Evolutionary conservation across 2,888 invertebrate genomes (phyloP), one percentile per base, ranked within the genome.

Genomic region (Pammene aurita): DNA sequence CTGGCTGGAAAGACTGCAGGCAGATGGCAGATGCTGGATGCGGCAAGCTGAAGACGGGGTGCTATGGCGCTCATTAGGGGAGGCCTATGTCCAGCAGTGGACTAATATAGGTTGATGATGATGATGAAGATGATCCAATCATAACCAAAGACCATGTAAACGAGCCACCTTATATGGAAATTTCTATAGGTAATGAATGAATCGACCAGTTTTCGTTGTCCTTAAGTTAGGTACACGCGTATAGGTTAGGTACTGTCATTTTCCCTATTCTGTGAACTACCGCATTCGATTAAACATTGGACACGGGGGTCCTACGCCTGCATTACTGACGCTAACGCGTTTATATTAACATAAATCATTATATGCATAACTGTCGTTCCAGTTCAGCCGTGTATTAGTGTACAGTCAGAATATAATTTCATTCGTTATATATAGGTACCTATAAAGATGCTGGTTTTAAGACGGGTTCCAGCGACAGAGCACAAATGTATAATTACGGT

Each of bases 271-370:
- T 26, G 26, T 52, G 26, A 52, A 26, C 74, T 76, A 77, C 57
- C 72, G 77, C 83, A 85, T 88, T 88, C 85, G 86, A 89, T 90
- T 88, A 84, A 81, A 78, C 80, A 85, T 90, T 86, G 80, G 88
- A 85, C 83, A 88, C 80, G 88, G 85, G 83, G 80, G 74, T 81
- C 80, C 80, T 81, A 77, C 85, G 82, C 85, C 84, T 81, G 80
- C 80, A 80, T 72, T 77, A 78, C 77, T 75, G 78, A 78, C 79
- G 78, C 81, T 80, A 80, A 82, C 81, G 80, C 80, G 80, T 84
- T 86, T 84, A 84, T 83, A 87, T 86, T 75, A 81, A 80, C 80
- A 85, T 88, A 83, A 88, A 87, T 89, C 84, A 86, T 79, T 78
- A 57, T 7, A 14, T 73, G 73, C 70, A 76, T 75, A 71, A 70